Evolutionary conservation across 2,888 invertebrate genomes (phyloP), one percentile per base, ranked within the genome.

Genomic region (Ectemnius continuus): DNA sequence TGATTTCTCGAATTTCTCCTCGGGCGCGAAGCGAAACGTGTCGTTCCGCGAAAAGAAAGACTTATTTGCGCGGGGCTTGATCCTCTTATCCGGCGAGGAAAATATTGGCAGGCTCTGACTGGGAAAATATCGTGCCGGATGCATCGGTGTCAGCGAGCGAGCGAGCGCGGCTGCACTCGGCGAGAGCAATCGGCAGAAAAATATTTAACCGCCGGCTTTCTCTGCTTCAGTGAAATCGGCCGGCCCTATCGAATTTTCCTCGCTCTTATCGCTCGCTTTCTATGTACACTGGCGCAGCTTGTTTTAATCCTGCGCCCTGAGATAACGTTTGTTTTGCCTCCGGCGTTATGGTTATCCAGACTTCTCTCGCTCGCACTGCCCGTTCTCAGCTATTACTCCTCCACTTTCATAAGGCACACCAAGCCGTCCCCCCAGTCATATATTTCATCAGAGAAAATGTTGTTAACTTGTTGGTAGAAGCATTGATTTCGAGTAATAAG

Each of bases 21-120:
- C 5, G 4, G n/a, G 0, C 45, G 36, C 13, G 8, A 36, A 36
- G 36, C 36, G 36, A 36, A 36, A 36, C 36, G 57, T 14, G n/a
- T 52, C 52, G 52, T 64, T 64, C 57, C 56, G 57, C 13, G 64
- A 64, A 56, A 52, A 57, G 57, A 56, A 56, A 58, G 58, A 11
- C 11, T 57, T 64, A 46, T 64, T 64, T 64, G 36, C 56, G 11
- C 57, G 8, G 6, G 16, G 2, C 14, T 18, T 28, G 28, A 64
- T 56, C 64, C 48, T 62, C 23, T 62, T 62, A 62, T 62, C 62
- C 48, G 48, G 13, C 16, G 52, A 26, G 14, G 48, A 48, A 62
- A 62, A 62, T 62, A 62, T 62, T 62, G 62, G 18, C 58, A 14
- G 14, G 48, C 13, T 36, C 36, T 36, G 36, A 13, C 45, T 61